Percentiles rank a stretch among this genome's conserved stretches.
These are phyloP conservation scores for Halcyon leucocephala DNA, from an alignment of 2,797 vertebrate species.

Conservation along the genomic window DNA sequence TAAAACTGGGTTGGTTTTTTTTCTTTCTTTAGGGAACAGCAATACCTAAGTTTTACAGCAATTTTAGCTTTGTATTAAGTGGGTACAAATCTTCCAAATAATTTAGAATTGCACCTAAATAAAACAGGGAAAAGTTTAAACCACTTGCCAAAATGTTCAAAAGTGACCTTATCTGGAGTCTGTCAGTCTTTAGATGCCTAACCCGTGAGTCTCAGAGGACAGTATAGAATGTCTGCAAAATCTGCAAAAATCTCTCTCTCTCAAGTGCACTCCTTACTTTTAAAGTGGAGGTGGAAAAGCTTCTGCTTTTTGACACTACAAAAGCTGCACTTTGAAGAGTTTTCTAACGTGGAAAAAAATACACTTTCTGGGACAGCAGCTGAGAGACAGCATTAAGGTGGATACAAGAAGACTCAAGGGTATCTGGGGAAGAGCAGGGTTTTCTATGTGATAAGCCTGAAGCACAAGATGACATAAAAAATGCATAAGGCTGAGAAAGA, in stretches of 20 bases:
- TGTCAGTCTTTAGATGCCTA: background rate
- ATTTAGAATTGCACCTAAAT: background rate
- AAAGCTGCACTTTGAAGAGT: slow-evolving; percentile 8
- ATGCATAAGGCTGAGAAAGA: slow-evolving; percentile 39
- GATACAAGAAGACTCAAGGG: background rate
- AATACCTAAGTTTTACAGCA: background rate
- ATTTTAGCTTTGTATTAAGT: background rate
- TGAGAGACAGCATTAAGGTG: background rate
- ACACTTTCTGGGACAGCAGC: background rate
- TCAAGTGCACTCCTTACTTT: background rate
- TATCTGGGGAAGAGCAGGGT: background rate
- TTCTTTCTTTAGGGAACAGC: background rate
- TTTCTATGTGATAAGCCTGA: background rate
- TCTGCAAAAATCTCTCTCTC: background rate
- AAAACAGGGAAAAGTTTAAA: background rate
- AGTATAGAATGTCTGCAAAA: background rate
- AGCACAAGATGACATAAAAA: slow-evolving; percentile 45
- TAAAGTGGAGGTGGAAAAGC: background rate
- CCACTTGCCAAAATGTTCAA: background rate
- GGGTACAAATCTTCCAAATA: background rate
- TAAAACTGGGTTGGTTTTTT: background rate
- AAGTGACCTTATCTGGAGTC: background rate
- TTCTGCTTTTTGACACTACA: slow-evolving; percentile 31
- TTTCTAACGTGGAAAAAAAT: slow-evolving; percentile 4
- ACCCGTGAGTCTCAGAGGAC: background rate